Evolutionary conservation across 1,140 invertebrate genomes (phyloP).

Genomic region (Euschistus heros): DNA sequence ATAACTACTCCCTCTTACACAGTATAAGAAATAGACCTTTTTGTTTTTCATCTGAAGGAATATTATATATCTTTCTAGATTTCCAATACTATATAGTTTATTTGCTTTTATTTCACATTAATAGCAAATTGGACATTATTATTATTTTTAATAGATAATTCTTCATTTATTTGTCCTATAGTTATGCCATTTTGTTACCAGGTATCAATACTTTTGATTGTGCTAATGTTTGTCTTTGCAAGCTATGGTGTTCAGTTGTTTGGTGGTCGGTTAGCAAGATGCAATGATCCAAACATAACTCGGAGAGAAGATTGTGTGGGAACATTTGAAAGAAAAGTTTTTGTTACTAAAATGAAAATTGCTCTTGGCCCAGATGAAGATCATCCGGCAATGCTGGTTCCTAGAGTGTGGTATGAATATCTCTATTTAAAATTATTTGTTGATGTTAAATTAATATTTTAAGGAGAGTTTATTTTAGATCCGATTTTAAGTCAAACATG

Average conservation of each 20-base stretch:
- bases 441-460: not conserved
- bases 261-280: conserved; percentile 86
- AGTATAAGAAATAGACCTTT: too few species aligned
- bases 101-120: not conserved
- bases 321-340: conserved; percentile 86
- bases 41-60: too few species aligned
- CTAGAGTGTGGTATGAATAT: conserved; percentile 80
- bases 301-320: conserved; percentile 84
- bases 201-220: conserved; percentile 92
- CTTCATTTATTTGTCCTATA: conserved; percentile 16
- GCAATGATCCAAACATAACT: conserved; percentile 87
- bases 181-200: too few species aligned
- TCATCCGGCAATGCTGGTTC: conserved; percentile 91
- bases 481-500: not conserved
- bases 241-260: conserved; percentile 97
- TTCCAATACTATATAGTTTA: not conserved
- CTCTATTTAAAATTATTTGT: not conserved
- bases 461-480: not conserved
- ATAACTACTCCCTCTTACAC: too few species aligned
- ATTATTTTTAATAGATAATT: not conserved
- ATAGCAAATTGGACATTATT: not conserved
- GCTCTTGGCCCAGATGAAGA: conserved; percentile 65
- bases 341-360: conserved; percentile 97
- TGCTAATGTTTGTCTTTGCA: conserved; percentile 98
- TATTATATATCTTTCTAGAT: not conserved